Base-by-base conservation (phyloP, 2,888 invertebrate genomes). In the Coleophora flavipennella region DNA sequence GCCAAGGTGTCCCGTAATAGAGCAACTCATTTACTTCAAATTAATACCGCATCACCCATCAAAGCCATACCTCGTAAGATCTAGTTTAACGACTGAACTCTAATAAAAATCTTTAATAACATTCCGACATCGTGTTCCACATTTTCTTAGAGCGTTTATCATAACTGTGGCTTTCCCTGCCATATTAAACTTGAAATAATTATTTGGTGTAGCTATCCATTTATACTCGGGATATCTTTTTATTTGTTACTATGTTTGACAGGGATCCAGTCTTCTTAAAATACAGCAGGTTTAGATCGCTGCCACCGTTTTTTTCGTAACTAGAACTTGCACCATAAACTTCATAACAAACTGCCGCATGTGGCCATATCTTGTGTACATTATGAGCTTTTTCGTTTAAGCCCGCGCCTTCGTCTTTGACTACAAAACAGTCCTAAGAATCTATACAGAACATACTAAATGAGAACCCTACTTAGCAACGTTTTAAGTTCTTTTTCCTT, bases 351-450 rank as follows among this genome's bases (percentile, higher is more conserved):
- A 85, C 81, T 80, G 80, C 80, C 78, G 72, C 67, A 67, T 67
- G 65, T 59, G 63, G 70, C 80, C 67, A 75, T 85, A 84, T 85
- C 83, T 84, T 75, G 74, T 74, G 65, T 74, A 80, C 63, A 73
- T 84, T 85, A 85, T 79, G 85, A 83, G 79, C 73, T 71, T 81
- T 81, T 81, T 77, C 77, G 73, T 77, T 77, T 69, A 76, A 74
- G 67, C 20, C 6, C 20, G 20, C 20, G 20, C 3, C 20, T 20
- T 6, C 6, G 20, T 20, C 3, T 35, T 41, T 36, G 39, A 48
- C 12, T 43, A 43, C 34, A 28, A 57, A 58, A 71, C 38, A 33
- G 61, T 44, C 48, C 14, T 59, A 68, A 43, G 38, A 43, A 37
- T 44, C 44, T 40, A 35, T n/a, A 13, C 6, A 6, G 3, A 20